Evolutionary conservation across 2,888 invertebrate species (phyloP).

Genomic region (Taphrorychus bicolor): DNA sequence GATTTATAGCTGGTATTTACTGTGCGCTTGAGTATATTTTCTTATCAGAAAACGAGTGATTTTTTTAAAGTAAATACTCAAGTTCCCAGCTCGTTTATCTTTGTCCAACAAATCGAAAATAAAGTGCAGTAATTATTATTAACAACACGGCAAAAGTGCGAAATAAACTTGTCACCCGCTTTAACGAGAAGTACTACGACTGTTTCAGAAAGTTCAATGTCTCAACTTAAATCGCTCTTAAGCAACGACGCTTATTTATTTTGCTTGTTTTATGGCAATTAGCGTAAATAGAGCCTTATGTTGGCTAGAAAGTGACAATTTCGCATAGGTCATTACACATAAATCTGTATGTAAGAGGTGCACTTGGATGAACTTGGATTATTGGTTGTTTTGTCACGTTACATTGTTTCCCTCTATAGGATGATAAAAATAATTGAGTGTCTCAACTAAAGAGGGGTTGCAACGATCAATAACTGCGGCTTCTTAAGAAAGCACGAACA

Average conservation of each 20-base stretch:
- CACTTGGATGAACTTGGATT: too few relatives aligned
- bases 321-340: neutral
- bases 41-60: neutral
- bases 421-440: too few relatives aligned
- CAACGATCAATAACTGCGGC: neutral
- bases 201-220: conserved; percentile 2
- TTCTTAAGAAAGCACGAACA: neutral
- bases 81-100: too few relatives aligned
- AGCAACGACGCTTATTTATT: neutral
- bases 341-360: neutral
- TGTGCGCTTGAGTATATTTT: neutral
- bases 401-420: too few relatives aligned
- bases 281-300: neutral
- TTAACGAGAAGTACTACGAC: neutral
- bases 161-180: neutral
- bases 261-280: conserved; percentile 1
- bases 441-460: neutral
- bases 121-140: too few relatives aligned
- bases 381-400: too few relatives aligned
- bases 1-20: conserved; percentile 10
- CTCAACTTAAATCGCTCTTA: neutral
- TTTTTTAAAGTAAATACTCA: neutral
- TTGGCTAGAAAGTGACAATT: neutral
- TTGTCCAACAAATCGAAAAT: too few relatives aligned
- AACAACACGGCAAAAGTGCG: too few relatives aligned